These are phyloP conservation scores for Vombatus ursinus DNA, from an alignment of 2,113 vertebrate genomes.

Conservation along the genomic window DNA sequence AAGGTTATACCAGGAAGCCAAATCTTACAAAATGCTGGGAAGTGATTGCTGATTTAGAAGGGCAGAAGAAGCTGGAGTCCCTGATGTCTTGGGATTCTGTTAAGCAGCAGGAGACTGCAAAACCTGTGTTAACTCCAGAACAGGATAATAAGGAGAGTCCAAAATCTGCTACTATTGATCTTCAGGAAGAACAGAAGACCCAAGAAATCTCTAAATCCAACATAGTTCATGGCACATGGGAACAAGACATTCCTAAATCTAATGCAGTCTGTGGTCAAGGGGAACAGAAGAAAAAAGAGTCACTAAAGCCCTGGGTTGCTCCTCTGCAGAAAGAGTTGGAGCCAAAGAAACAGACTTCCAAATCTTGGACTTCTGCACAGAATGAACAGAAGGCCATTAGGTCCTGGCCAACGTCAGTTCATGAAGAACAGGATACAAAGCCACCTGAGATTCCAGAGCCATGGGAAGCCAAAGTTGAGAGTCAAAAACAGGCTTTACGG, in stretches of 20 bases:
- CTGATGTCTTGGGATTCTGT: slow-evolving; percentile 79
- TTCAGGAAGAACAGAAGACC: slow-evolving; percentile 84
- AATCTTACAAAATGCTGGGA: slow-evolving; percentile 92
- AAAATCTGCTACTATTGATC: slow-evolving; percentile 79
- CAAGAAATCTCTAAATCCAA: slow-evolving; percentile 68
- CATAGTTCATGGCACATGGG: slow-evolving; percentile 77
- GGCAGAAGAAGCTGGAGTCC: slow-evolving; percentile 78
- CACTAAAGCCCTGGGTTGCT: slow-evolving; percentile 78
- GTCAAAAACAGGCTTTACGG: slow-evolving; percentile 66
- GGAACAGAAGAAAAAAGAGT: slow-evolving; percentile 78
- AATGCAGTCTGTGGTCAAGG: slow-evolving; percentile 83
- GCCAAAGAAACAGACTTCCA: slow-evolving; percentile 69
- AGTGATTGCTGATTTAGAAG: slow-evolving; percentile 80
- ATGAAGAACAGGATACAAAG: slow-evolving; percentile 66
- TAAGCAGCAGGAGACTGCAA: slow-evolving; percentile 78
- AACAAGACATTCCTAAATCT: slow-evolving; percentile 82
- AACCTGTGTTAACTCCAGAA: slow-evolving; percentile 44
- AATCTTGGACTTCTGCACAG: slow-evolving; percentile 79
- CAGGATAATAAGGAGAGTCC: slow-evolving; percentile 84
- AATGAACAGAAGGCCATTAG: slow-evolving; percentile 76
- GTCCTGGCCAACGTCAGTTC: slow-evolving; percentile 68
- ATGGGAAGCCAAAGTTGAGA: slow-evolving; percentile 81
- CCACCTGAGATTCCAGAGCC: slow-evolving; percentile 70
- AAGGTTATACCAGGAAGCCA: slow-evolving; percentile 83
- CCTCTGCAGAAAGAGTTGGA: slow-evolving; percentile 71